Evolutionary conservation across 1,140 invertebrate species (phyloP).

Genomic region (Prorops nasuta): DNA sequence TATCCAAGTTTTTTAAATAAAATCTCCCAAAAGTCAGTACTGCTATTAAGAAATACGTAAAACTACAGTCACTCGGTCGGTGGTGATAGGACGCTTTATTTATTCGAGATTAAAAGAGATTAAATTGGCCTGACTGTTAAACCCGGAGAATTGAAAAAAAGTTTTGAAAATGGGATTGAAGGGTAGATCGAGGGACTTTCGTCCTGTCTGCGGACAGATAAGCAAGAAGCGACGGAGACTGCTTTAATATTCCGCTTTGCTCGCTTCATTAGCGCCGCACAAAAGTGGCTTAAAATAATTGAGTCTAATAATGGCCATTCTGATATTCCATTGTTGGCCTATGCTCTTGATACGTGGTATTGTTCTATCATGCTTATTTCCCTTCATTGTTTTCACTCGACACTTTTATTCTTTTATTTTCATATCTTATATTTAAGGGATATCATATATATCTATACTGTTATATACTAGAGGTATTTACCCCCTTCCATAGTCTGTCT

Average conservation of each 20-base stretch:
- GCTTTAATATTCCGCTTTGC: constrained; percentile 49
- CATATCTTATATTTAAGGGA: too few species aligned
- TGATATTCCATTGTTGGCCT: constrained; percentile 46
- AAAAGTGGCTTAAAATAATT: constrained; percentile 55
- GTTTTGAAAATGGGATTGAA: not conserved
- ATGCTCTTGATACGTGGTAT: constrained; percentile 34
- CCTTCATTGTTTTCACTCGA: constrained; percentile 35
- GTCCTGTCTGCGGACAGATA: constrained; percentile 7
- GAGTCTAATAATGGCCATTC: constrained; percentile 50
- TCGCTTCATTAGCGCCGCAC: constrained; percentile 48
- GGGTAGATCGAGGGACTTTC: not conserved
- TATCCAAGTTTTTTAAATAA: too few species aligned
- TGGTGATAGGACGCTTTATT: too few species aligned
- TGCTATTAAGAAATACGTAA: too few species aligned
- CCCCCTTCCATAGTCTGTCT: too few species aligned
- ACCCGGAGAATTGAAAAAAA: not conserved
- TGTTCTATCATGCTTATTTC: constrained; percentile 31
- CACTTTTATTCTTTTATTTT: not conserved
- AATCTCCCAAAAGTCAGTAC: too few species aligned
- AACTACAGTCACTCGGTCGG: too few species aligned
- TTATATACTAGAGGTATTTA: too few species aligned
- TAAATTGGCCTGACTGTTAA: too few species aligned
- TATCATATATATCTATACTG: too few species aligned
- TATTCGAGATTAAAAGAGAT: too few species aligned
- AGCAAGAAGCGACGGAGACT: constrained; percentile 16